Conservation (phyloP, 2,113 vertebrate genomes). For the Microtus pennsylvanicus region DNA sequence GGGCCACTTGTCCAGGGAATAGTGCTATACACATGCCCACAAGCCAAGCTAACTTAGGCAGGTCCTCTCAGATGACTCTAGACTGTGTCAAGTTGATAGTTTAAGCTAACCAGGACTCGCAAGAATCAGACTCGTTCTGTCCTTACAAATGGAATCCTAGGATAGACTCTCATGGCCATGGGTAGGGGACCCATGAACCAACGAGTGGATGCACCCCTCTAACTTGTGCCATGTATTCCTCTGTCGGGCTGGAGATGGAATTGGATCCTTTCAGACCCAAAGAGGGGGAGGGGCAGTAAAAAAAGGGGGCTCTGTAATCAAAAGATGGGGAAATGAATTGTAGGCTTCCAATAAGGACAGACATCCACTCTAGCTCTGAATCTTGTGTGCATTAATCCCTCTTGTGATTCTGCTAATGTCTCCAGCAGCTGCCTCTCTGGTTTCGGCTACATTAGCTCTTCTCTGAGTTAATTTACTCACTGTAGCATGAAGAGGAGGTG, state of each 20-base stretch:
- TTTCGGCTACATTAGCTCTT: conserved; percentile 7
- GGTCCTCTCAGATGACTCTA: neutral
- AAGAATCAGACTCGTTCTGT: neutral
- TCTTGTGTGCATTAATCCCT: neutral
- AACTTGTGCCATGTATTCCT: neutral
- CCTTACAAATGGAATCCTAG: neutral
- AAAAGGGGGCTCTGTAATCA: neutral
- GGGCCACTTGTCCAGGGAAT: neutral
- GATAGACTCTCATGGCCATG: neutral
- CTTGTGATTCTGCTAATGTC: neutral
- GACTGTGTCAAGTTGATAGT: neutral
- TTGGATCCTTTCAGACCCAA: neutral
- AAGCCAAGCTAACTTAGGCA: neutral
- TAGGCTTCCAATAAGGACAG: neutral
- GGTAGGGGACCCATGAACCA: neutral
- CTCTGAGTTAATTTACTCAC: neutral
- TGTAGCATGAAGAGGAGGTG: conserved; percentile 31
- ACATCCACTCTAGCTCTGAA: neutral
- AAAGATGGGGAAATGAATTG: neutral
- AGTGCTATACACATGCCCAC: too few relatives aligned
- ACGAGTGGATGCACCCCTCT: neutral
- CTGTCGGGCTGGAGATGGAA: neutral
- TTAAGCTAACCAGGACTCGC: neutral
- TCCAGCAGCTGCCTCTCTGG: neutral
- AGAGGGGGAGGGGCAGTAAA: neutral